A percentile compares a stretch with the other conserved stretches of the same genome.
Evolutionary conservation across 2,113 vertebrate species (phyloP).

Genomic region (Pseudorhombus dupliciocellatus): DNA sequence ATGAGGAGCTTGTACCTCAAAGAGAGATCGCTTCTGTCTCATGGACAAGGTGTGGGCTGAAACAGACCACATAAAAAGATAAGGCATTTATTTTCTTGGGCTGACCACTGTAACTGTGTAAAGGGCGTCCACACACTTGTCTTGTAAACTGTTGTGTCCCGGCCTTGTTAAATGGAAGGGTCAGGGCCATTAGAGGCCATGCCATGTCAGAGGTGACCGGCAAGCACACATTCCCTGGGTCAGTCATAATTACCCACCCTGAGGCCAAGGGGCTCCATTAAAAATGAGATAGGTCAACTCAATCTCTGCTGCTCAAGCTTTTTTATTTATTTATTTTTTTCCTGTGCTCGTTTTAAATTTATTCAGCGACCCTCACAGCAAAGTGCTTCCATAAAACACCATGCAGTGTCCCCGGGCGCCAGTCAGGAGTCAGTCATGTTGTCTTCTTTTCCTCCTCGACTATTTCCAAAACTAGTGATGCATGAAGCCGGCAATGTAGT

Average conservation of each 20-base stretch:
- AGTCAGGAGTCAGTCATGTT: neutral
- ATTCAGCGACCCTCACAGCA: conserved; percentile 61
- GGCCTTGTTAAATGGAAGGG: conserved; percentile 62
- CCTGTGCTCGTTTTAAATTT: conserved; percentile 57
- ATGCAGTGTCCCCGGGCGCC: conserved; percentile 57
- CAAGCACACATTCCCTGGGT: conserved; percentile 54
- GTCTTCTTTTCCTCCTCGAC: conserved; percentile 33
- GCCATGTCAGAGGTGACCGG: conserved; percentile 45
- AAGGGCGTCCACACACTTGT: neutral
- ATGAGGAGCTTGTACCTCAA: too few species aligned
- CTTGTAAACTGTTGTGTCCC: conserved; percentile 40
- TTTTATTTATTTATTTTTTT: conserved; percentile 46
- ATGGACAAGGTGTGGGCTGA: too few species aligned
- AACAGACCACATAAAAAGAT: neutral
- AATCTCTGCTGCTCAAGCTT: conserved; percentile 51
- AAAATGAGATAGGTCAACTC: conserved; percentile 68
- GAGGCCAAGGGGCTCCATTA: conserved; percentile 59
- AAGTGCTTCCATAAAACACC: conserved; percentile 74
- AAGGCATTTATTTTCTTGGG: neutral
- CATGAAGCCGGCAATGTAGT: conserved; percentile 20
- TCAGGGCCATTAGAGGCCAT: conserved; percentile 37
- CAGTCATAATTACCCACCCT: conserved; percentile 73
- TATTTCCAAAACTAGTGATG: conserved; percentile 42
- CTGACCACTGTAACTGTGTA: too few species aligned
- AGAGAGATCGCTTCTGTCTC: too few species aligned